These are phyloP conservation scores for Melanchra persicariae DNA, from an alignment of 2,888 invertebrate genomes.

Conservation along the genomic window DNA sequence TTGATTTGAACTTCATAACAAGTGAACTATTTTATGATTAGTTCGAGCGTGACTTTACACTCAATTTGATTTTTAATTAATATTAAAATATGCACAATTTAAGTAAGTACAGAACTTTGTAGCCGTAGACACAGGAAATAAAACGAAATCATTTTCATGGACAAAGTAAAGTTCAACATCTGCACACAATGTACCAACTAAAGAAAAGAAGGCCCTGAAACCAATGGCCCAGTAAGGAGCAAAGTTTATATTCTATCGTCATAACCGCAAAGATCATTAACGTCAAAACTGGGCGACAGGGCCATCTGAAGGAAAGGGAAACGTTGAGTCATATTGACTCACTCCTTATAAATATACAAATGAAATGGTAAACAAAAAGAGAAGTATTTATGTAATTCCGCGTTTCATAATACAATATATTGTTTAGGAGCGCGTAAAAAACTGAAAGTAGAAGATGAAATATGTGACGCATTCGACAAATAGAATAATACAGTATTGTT, in stretches of 20 bases:
- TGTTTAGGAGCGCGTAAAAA: conserved; percentile 23
- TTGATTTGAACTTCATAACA: conserved; percentile 19
- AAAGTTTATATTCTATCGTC: conserved; percentile 52
- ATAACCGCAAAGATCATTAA: conserved; percentile 69
- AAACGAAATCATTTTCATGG: background rate
- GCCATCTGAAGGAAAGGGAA: conserved; percentile 68
- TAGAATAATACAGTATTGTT: background rate
- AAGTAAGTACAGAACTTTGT: background rate
- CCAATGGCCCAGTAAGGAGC: conserved; percentile 48
- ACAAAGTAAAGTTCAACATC: conserved; percentile 24
- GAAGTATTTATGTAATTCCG: conserved; percentile 9
- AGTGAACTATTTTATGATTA: background rate
- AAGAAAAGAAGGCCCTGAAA: conserved; percentile 43
- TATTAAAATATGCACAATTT: background rate
- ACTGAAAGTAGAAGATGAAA: conserved; percentile 8
- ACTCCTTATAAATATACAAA: conserved; percentile 58
- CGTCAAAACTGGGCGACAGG: conserved; percentile 71
- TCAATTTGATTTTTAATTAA: no score
- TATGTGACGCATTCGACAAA: background rate
- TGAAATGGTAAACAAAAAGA: conserved; percentile 38
- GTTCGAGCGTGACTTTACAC: background rate
- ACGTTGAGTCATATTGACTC: conserved; percentile 77
- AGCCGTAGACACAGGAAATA: background rate
- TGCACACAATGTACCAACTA: conserved; percentile 39
- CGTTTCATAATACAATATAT: conserved; percentile 16